phyloP scores from a whole-genome alignment of 2,113 vertebrate genomes.

The Ifrita kowaldi region DNA sequence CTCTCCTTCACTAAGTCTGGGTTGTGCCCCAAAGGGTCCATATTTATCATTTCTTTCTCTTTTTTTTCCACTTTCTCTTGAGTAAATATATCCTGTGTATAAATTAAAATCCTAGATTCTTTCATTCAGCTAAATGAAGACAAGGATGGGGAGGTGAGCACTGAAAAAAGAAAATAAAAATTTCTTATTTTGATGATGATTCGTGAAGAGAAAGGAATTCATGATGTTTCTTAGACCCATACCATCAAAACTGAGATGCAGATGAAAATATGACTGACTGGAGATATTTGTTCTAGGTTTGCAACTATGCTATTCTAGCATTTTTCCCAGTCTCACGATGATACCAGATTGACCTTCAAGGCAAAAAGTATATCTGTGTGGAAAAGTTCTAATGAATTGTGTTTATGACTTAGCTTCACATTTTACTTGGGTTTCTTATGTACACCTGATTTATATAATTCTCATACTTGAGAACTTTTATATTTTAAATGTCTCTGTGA shows the following conservation, averaged over 20 bases:
- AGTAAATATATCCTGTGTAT: neutral
- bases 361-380: neutral
- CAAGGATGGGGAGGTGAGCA: neutral
- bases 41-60: neutral
- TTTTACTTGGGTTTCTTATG: neutral
- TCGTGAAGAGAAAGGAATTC: neutral
- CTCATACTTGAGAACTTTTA: neutral
- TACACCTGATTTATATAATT: neutral
- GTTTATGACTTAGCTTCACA: neutral
- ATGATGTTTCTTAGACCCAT: neutral
- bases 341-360: neutral
- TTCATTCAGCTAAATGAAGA: neutral
- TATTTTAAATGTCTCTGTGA: neutral
- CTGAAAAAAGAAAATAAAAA: neutral
- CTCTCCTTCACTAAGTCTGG: neutral
- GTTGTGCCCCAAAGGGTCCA: neutral
- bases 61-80: neutral
- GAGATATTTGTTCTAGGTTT: neutral
- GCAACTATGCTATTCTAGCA: rapidly evolving
- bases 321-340: neutral
- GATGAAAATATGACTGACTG: neutral
- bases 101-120: neutral
- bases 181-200: neutral
- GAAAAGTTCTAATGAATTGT: neutral
- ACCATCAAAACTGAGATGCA: neutral